Percentiles rank a stretch among this genome's conserved stretches.
phyloP scores from a whole-genome alignment of 2,888 invertebrate genomes.

The Agriopis aurantiaria region DNA sequence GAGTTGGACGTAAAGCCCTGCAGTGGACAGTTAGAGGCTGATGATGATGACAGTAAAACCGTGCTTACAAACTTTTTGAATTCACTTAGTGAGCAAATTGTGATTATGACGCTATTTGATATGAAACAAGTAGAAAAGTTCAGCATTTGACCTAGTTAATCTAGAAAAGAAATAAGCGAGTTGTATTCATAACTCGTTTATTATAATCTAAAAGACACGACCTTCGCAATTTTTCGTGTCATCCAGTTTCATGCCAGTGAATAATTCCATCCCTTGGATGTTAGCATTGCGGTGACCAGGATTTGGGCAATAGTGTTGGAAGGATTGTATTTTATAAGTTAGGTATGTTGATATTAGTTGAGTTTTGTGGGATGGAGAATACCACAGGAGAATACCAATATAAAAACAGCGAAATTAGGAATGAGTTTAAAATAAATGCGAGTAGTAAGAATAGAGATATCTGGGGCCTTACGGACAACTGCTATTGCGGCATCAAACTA shows the following conservation, averaged over 20 bases:
- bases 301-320: conserved; percentile 8
- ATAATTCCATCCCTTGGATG: conserved; percentile 63
- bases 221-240: conserved; percentile 67
- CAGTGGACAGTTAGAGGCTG: no score
- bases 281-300: conserved; percentile 55
- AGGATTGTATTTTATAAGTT: neutral
- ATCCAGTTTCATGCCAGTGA: conserved; percentile 68
- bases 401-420: no score
- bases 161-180: conserved; percentile 28
- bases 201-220: conserved; percentile 49
- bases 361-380: no score
- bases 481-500: no score
- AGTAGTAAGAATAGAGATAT: no score
- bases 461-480: no score
- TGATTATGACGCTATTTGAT: neutral
- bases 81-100: neutral
- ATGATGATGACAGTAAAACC: no score
- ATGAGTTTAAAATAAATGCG: no score
- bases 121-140: neutral
- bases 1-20: no score
- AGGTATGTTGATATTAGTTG: no score
- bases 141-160: conserved; percentile 32
- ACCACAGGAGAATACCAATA: no score
- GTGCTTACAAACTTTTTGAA: no score
- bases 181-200: conserved; percentile 26